Evolutionary conservation across 1,140 invertebrate species (phyloP).

Genomic region (Drosophila virilis): DNA sequence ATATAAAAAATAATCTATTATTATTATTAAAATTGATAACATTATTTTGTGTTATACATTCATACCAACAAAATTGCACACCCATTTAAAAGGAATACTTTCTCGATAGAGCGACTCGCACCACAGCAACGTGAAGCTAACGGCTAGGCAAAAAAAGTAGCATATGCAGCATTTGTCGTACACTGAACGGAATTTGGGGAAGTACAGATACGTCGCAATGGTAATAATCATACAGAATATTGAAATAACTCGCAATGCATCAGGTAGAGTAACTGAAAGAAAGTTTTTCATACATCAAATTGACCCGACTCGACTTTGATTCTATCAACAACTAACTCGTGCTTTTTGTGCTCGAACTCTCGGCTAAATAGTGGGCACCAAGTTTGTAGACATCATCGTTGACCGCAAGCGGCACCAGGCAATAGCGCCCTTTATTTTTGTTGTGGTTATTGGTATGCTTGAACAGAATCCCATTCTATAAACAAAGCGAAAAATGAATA

Average conservation of each 20-base stretch:
- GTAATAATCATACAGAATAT: constrained; percentile 88
- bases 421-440: constrained; percentile 43
- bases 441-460: background rate
- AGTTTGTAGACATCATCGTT: background rate
- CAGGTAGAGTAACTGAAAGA: background rate
- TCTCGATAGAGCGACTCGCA: too few species aligned
- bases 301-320: background rate
- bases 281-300: background rate
- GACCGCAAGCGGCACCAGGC: constrained; percentile 29
- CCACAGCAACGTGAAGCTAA: constrained; percentile 85
- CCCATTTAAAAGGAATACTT: constrained; percentile 73
- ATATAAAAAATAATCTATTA: too few species aligned
- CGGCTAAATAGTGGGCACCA: background rate
- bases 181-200: constrained; percentile 87
- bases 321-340: background rate
- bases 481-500: background rate
- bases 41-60: background rate
- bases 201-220: constrained; percentile 86
- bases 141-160: constrained; percentile 87
- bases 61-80: constrained; percentile 39
- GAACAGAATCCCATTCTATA: constrained; percentile 50
- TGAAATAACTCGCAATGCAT: background rate
- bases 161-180: constrained; percentile 89
- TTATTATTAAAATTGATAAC: too few species aligned
- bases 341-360: background rate